These are phyloP conservation scores for Urocitellus parryii DNA, from an alignment of 2,113 vertebrate species.

Conservation along the genomic window DNA sequence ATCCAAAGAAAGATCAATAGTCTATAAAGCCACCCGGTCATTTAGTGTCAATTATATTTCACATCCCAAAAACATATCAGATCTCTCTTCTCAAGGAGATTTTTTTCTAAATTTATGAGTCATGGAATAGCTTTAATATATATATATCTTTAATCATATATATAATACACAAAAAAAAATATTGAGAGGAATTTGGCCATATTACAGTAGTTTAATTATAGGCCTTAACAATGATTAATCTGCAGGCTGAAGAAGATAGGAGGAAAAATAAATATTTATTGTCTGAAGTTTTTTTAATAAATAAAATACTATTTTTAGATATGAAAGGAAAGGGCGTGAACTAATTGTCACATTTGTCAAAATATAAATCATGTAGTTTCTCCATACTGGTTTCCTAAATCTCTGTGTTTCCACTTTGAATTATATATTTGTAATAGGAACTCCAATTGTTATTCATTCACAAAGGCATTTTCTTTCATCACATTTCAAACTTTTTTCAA, in stretches of 20 bases:
- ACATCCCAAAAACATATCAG: not conserved
- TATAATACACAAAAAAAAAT: not conserved
- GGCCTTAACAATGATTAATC: not conserved
- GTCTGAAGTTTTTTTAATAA: not conserved
- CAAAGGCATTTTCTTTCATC: not conserved
- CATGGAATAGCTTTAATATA: not conserved
- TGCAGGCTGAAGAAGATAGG: not conserved
- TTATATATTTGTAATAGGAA: not conserved
- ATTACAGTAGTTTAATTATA: not conserved
- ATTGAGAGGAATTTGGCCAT: not conserved
- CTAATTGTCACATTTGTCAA: not conserved
- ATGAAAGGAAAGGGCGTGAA: not conserved
- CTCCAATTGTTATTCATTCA: not conserved
- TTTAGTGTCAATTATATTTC: not conserved
- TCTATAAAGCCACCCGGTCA: not conserved
- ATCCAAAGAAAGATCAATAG: not conserved
- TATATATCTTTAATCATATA: not conserved
- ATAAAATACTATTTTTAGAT: slow-evolving; percentile 43
- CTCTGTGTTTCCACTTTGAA: not conserved
- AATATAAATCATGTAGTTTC: not conserved
- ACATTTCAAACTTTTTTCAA: not conserved
- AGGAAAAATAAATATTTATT: not conserved
- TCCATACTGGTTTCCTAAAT: not conserved
- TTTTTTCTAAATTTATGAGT: not conserved
- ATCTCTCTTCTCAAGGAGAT: slow-evolving; percentile 15